phyloP scores from a whole-genome alignment of 2,888 invertebrate genomes.

The Mythimna vitellina region DNA sequence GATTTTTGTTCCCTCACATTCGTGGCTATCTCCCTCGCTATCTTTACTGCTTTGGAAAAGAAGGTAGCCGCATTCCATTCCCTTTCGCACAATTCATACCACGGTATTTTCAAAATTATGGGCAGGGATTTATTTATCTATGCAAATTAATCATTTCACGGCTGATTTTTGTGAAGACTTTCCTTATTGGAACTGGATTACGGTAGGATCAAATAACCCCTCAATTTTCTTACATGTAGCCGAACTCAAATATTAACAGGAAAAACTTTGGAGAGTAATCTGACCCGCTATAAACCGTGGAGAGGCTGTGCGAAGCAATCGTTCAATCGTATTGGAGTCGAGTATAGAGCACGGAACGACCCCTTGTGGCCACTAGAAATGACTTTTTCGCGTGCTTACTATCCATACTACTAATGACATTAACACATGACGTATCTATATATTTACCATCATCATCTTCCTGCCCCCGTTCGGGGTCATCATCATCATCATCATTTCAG shows the following conservation, averaged over 20 bases:
- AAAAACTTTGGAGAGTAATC: conserved; percentile 19
- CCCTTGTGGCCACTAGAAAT: background rate
- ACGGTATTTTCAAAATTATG: no score
- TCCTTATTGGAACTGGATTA: conserved; percentile 1
- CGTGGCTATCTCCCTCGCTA: no score
- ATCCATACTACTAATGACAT: no score
- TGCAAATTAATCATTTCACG: background rate
- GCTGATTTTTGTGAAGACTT: background rate
- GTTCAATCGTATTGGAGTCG: conserved; percentile 22
- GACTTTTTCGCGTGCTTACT: no score
- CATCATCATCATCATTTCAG: no score
- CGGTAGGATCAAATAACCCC: background rate
- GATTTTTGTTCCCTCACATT: no score
- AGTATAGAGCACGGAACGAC: background rate
- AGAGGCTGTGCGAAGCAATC: conserved; percentile 22
- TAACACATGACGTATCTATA: no score
- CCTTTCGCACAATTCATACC: no score
- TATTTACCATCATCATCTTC: no score
- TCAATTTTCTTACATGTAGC: background rate
- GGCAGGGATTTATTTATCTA: background rate
- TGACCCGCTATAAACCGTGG: conserved; percentile 22
- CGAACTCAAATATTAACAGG: conserved; percentile 25
- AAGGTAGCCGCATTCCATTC: no score
- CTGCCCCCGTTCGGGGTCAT: no score
- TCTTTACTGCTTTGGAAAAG: no score